A percentile compares a stretch with the other conserved stretches of the same genome.
These are phyloP conservation scores for Trachythela sp. DNA, from an alignment of 64 coral and sea anemone genomes.

Conservation along the genomic window DNA sequence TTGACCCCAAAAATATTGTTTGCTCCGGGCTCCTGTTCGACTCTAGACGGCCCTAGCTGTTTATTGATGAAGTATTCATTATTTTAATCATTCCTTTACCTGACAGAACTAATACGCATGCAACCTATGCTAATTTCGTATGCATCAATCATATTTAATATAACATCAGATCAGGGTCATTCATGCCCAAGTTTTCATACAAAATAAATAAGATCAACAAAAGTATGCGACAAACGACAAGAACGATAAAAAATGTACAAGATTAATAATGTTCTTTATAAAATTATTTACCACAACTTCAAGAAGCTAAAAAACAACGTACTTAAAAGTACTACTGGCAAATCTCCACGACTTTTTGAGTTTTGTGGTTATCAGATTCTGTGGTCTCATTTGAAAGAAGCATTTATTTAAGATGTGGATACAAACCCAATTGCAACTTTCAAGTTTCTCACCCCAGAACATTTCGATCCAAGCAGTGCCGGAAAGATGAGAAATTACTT, in stretches of 20 bases:
- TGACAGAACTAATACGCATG: neutral
- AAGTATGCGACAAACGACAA: no score
- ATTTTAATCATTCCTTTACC: no score
- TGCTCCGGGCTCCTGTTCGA: no score
- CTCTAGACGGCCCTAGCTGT: no score
- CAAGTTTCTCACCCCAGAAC: slow-evolving; percentile 6
- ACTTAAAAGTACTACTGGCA: neutral
- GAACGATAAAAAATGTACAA: neutral
- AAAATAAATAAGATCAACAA: neutral
- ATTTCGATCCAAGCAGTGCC: neutral
- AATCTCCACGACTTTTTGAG: neutral
- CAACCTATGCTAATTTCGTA: neutral
- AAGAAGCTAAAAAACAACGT: neutral
- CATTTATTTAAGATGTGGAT: neutral
- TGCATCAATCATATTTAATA: neutral
- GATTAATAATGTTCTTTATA: neutral
- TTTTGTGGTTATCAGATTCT: slow-evolving; percentile 5
- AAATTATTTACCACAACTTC: neutral
- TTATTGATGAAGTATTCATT: no score
- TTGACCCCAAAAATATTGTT: no score
- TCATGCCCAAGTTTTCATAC: neutral
- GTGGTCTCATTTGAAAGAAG: neutral
- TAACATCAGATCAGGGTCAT: neutral
- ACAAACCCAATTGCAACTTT: neutral
- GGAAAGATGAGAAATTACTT: neutral